phyloP scores from a whole-genome alignment of 2,113 vertebrate genomes.

The Craseonycteris thonglongyai region DNA sequence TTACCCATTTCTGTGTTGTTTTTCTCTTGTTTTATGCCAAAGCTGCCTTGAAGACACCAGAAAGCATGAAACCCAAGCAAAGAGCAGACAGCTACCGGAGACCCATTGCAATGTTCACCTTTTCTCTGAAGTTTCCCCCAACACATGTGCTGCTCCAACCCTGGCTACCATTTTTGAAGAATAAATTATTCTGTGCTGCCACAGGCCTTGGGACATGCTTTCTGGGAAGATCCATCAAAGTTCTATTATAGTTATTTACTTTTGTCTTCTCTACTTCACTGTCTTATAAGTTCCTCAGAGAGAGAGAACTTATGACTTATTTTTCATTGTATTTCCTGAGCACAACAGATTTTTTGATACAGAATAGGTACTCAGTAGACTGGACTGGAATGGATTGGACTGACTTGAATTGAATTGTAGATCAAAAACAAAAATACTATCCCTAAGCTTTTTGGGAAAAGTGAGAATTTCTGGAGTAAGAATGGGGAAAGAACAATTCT shows the following conservation, averaged over 20 bases:
- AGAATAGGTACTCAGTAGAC: not conserved
- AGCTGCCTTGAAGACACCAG: not conserved
- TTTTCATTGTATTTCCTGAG: not conserved
- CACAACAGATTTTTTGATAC: not conserved
- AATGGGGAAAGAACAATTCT: not conserved
- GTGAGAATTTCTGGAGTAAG: not conserved
- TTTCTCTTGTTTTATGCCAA: not conserved
- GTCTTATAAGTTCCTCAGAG: not conserved
- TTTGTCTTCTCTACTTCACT: not conserved
- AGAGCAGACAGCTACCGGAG: not conserved
- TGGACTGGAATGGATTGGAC: not conserved
- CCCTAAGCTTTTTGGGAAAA: not conserved
- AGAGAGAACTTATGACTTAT: not conserved
- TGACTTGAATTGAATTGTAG: not conserved
- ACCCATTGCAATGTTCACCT: not conserved
- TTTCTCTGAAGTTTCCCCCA: not conserved
- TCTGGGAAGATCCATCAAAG: not conserved
- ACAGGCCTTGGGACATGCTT: not conserved
- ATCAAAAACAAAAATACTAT: not conserved
- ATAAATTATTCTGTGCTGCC: not conserved
- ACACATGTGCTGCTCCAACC: not conserved
- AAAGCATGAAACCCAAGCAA: not conserved
- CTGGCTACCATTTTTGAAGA: not conserved
- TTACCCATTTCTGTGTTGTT: not conserved
- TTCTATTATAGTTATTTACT: not conserved